These are phyloP conservation scores for Timandra comae DNA, from an alignment of 2,888 invertebrate genomes.

Conservation along the genomic window DNA sequence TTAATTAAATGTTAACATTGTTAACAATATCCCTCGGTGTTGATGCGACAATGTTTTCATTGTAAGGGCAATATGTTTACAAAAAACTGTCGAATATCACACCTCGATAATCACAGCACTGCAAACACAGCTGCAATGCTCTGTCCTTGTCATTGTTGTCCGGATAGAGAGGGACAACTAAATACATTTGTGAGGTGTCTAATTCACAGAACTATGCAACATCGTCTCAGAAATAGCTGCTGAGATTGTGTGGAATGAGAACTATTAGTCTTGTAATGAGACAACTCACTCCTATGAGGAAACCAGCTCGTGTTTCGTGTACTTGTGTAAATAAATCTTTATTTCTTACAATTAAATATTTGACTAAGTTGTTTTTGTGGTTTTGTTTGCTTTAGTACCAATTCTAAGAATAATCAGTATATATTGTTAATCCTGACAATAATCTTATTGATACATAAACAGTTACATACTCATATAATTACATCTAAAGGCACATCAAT, in stretches of 20 bases:
- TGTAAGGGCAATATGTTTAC: conserved; percentile 14
- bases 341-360: too few species aligned
- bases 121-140: conserved; percentile 41
- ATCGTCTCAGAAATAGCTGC: conserved; percentile 6
- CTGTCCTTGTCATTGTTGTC: conserved; percentile 25
- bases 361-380: too few species aligned
- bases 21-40: conserved; percentile 19
- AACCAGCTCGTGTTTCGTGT: too few species aligned
- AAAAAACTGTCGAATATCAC: conserved; percentile 50
- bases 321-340: too few species aligned
- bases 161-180: conserved; percentile 28
- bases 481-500: too few species aligned
- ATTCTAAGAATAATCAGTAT: too few species aligned
- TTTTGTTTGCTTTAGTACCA: too few species aligned
- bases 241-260: conserved; percentile 7
- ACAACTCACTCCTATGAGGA: too few species aligned
- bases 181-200: conserved; percentile 28
- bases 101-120: conserved; percentile 42
- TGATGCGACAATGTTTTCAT: conserved; percentile 3
- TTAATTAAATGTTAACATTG: conserved; percentile 4
- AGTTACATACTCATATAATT: too few species aligned
- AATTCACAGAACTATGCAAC: conserved; percentile 47
- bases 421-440: too few species aligned
- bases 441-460: too few species aligned
- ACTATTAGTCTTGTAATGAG: neutral